Base-by-base conservation (phyloP, 2,888 invertebrate genomes). In the Drosophila pseudotalamancana region DNA sequence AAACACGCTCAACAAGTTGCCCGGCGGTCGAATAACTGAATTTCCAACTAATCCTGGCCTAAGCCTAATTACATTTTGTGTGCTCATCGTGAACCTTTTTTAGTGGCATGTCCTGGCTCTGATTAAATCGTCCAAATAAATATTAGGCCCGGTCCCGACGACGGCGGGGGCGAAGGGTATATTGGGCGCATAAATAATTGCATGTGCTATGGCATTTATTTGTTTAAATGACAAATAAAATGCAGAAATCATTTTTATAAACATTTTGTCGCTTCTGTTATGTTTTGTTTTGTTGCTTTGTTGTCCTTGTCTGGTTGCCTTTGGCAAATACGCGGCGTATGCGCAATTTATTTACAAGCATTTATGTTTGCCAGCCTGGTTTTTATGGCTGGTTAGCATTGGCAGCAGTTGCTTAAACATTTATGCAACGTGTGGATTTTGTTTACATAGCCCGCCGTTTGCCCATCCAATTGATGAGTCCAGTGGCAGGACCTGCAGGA, bases 51-150 rank as follows among this genome's bases (percentile, higher is more conserved):
- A 87, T 84, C 75, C 72, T n/a, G 53, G 63, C 43, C 64, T 77
- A 68, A 80, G 72, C 81, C 75, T 81, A 81, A 82, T 87, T 84
- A 87, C 72, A 68, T 78, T 76, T 66, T 67, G 72, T 66, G 61
- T 57, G 51, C 67, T 60, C 56, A 61, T 48, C 43, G 55, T 55
- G 59, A 65, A 34, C 57, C 37, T 70, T 74, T 55, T 31, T 16
- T 54, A 23, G 46, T 43, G 37, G 14, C 43, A 49, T 53, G 51
- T 53, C 18, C 61, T 12, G 46, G 14, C 63, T 48, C 76, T 76
- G 76, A 76, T 73, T 67, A 76, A 67, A 73, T 72, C 46, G 32
- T 46, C 19, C 51, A 49, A 49, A 72, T 63, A 60, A 75, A 71
- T 53, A 59, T 53, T 54, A 37, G 59, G 12, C 67, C 35, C 48